phyloP scores from a whole-genome alignment of 2,113 vertebrate species.

The Pao palembangensis region DNA sequence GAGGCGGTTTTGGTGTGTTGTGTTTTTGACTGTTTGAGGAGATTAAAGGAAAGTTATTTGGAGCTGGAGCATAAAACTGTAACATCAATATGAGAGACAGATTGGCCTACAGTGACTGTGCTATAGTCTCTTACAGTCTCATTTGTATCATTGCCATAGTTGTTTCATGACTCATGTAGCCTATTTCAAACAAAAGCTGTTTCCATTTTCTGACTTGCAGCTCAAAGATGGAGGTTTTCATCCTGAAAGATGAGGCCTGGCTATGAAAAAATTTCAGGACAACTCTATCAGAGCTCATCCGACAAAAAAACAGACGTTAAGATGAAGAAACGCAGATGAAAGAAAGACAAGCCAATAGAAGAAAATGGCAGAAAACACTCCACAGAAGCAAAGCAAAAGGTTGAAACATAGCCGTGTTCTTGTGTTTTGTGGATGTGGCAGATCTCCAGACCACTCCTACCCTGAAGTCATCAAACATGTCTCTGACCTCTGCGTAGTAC shows the following conservation, averaged over 20 bases:
- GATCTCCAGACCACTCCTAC: slow-evolving; percentile 52
- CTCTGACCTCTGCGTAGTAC: slow-evolving; percentile 45
- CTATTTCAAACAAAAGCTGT: slow-evolving; percentile 38
- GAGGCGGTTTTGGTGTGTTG: slow-evolving; percentile 16
- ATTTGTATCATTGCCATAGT: slow-evolving; percentile 18
- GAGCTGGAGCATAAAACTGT: slow-evolving; percentile 32
- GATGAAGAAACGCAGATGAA: slow-evolving; percentile 20
- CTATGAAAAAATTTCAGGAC: slow-evolving; percentile 34
- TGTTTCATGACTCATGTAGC: slow-evolving; percentile 26
- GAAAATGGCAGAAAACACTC: neutral
- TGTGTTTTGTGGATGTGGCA: slow-evolving; percentile 28
- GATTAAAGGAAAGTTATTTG: slow-evolving; percentile 47
- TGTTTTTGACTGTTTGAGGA: slow-evolving; percentile 24
- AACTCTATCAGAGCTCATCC: slow-evolving; percentile 14
- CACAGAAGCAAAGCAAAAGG: neutral
- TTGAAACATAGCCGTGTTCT: slow-evolving; percentile 10
- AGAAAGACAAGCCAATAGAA: slow-evolving; percentile 1
- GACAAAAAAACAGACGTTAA: slow-evolving; percentile 14
- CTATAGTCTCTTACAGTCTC: slow-evolving; percentile 11
- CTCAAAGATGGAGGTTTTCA: slow-evolving; percentile 28
- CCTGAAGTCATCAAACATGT: slow-evolving; percentile 58
- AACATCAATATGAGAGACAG: slow-evolving; percentile 7
- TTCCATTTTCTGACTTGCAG: slow-evolving; percentile 39
- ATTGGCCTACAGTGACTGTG: slow-evolving; percentile 8
- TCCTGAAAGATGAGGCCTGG: slow-evolving; percentile 45